Conservation (phyloP, 2,888 invertebrate genomes). For the Pinctada fucata region DNA sequence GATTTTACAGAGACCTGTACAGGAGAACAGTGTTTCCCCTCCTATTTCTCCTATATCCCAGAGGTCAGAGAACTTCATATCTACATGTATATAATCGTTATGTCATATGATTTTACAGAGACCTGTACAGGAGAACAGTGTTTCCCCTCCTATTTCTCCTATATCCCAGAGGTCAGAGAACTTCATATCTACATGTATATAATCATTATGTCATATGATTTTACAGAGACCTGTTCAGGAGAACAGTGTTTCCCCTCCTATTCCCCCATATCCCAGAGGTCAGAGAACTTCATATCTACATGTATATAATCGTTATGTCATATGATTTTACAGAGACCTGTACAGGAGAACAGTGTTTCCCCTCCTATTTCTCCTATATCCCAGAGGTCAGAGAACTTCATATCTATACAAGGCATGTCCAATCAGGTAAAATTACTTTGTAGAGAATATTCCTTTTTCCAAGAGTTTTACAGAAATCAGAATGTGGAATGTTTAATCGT, state of each 20-base stretch:
- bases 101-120: too few relatives aligned
- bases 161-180: not conserved
- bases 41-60: constrained; percentile 69
- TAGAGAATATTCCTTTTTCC: too few relatives aligned
- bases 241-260: too few relatives aligned
- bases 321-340: not conserved
- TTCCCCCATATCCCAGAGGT: too few relatives aligned
- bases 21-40: constrained; percentile 47
- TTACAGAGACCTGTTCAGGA: too few relatives aligned
- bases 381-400: constrained; percentile 54
- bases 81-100: too few relatives aligned
- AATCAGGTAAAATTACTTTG: constrained; percentile 44
- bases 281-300: too few relatives aligned
- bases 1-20: not conserved
- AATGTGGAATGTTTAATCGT: too few relatives aligned
- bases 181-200: not conserved
- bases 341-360: constrained; percentile 35
- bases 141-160: too few relatives aligned
- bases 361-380: constrained; percentile 70
- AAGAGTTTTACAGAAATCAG: too few relatives aligned
- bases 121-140: too few relatives aligned
- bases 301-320: too few relatives aligned
- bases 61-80: constrained; percentile 52
- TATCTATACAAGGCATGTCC: constrained; percentile 49
- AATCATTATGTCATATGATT: not conserved